A percentile compares a stretch with the other conserved stretches of the same genome.
phyloP scores from a whole-genome alignment of 2,888 invertebrate genomes.

The Polymixis lichenea region DNA sequence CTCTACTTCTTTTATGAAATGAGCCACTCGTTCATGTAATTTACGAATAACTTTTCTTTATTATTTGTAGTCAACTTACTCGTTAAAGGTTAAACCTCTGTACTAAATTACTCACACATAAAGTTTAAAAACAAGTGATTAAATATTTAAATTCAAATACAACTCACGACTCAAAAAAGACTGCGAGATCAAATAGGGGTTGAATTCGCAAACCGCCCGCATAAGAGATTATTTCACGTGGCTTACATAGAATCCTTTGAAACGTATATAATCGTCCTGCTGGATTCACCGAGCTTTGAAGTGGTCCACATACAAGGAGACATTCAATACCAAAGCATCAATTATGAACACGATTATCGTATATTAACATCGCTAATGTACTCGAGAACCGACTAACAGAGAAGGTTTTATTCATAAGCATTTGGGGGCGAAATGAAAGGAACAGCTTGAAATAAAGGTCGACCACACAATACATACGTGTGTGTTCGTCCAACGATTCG shows the following conservation, averaged over 20 bases:
- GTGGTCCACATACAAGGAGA: constrained; percentile 68
- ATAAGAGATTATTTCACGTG: constrained; percentile 68
- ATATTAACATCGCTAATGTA: constrained; percentile 87
- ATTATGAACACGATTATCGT: constrained; percentile 83
- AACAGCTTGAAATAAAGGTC: constrained; percentile 77
- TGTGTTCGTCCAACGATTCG: constrained; percentile 54
- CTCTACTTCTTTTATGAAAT: constrained; percentile 20
- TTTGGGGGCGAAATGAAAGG: constrained; percentile 76
- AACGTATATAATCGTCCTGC: constrained; percentile 63
- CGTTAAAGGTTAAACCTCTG: constrained; percentile 16
- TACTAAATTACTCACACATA: constrained; percentile 21
- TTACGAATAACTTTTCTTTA: constrained; percentile 32
- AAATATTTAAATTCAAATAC: constrained; percentile 59
- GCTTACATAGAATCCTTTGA: constrained; percentile 67
- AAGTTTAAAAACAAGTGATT: constrained; percentile 43
- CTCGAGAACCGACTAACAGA: constrained; percentile 78
- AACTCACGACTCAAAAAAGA: constrained; percentile 45
- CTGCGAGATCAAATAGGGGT: constrained; percentile 60
- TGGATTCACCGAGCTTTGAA: constrained; percentile 65
- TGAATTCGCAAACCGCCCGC: constrained; percentile 65
- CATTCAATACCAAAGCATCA: constrained; percentile 79
- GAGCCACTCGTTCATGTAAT: constrained; percentile 32
- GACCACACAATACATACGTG: constrained; percentile 56
- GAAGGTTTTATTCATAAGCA: constrained; percentile 79
- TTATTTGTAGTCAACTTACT: constrained; percentile 10